These are phyloP conservation scores for Ophion ellenae DNA, from an alignment of 2,888 invertebrate species.

Conservation along the genomic window DNA sequence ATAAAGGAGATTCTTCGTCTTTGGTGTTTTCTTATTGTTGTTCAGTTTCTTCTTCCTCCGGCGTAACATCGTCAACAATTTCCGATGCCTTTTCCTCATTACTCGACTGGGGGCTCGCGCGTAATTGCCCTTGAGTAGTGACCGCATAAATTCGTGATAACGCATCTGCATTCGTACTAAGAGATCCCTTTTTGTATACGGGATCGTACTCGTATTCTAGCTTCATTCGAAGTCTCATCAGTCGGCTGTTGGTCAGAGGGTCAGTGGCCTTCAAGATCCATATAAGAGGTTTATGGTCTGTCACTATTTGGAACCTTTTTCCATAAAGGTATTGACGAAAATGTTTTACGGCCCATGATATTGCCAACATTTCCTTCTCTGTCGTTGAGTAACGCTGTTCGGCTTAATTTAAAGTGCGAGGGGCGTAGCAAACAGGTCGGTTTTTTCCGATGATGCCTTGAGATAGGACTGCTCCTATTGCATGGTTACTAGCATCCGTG, in stretches of 20 bases:
- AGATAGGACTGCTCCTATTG: too few relatives aligned
- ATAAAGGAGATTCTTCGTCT: not conserved
- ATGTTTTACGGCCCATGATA: too few relatives aligned
- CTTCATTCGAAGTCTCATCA: not conserved
- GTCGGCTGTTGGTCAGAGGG: not conserved
- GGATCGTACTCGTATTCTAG: slow-evolving; percentile 37
- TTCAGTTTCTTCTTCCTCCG: not conserved
- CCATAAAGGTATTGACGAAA: not conserved
- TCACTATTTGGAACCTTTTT: not conserved
- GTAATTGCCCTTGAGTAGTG: slow-evolving; percentile 7
- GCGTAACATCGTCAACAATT: not conserved
- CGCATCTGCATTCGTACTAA: slow-evolving; percentile 54
- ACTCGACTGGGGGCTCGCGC: not conserved
- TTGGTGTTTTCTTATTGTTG: not conserved
- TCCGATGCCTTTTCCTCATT: not conserved
- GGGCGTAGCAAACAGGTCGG: too few relatives aligned
- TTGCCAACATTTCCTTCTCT: too few relatives aligned
- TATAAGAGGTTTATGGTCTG: not conserved
- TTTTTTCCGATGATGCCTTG: too few relatives aligned
- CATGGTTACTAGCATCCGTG: too few relatives aligned
- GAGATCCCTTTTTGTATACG: slow-evolving; percentile 42
- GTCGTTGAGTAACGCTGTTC: too few relatives aligned
- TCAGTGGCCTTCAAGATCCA: not conserved
- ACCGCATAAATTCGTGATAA: slow-evolving; percentile 28
- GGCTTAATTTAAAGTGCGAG: too few relatives aligned